Evolutionary conservation across 2,113 vertebrate species (phyloP).

Genomic region (Oxyruncus cristatus): DNA sequence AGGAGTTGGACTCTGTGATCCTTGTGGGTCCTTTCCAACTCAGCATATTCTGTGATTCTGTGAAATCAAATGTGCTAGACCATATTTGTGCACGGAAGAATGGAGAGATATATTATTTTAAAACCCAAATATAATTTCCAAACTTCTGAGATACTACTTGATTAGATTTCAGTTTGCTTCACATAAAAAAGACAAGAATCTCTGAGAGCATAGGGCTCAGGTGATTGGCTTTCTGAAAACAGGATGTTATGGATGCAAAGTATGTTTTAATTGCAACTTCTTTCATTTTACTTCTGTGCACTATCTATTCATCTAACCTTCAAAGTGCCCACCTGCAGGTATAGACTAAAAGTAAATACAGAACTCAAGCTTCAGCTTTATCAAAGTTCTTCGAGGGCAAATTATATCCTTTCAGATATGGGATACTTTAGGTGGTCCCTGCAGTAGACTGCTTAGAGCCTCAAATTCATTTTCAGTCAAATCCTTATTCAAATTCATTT

Average conservation of each 20-base stretch:
- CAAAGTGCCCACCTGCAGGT: not conserved
- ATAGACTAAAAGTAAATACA: not conserved
- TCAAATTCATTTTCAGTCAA: not conserved
- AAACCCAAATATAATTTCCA: not conserved
- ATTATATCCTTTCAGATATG: not conserved
- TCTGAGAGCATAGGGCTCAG: not conserved
- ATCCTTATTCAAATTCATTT: not conserved
- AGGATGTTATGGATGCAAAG: not conserved
- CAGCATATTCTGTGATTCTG: not conserved
- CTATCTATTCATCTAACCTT: not conserved
- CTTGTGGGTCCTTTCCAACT: not conserved
- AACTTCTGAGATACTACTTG: not conserved
- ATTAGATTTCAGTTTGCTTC: not conserved
- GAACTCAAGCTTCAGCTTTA: not conserved
- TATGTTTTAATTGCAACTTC: not conserved
- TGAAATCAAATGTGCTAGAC: not conserved
- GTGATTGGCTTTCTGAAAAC: fast-evolving
- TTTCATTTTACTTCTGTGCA: not conserved
- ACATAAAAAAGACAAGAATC: not conserved
- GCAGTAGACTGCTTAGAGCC: not conserved
- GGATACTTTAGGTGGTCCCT: not conserved
- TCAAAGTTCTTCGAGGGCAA: not conserved
- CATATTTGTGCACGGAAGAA: not conserved
- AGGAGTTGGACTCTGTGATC: not conserved
- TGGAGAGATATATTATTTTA: not conserved